phyloP scores from a whole-genome alignment of 2,113 vertebrate species.

The Periophthalmus modestus region DNA sequence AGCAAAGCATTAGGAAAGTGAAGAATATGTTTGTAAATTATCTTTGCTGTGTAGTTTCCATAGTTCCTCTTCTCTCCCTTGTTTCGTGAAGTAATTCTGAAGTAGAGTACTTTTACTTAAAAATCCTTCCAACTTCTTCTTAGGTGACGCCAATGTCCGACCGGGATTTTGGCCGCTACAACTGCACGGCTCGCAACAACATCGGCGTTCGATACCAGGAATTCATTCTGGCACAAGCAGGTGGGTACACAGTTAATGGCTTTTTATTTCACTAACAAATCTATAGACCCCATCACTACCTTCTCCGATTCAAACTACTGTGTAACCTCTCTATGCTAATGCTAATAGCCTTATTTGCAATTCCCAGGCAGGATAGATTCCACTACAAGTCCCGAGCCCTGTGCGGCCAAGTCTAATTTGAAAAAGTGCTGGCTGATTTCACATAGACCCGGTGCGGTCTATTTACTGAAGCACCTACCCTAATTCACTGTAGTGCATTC shows the following conservation, averaged over 20 bases:
- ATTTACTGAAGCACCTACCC: slow-evolving; percentile 66
- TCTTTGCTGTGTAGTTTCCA: background rate
- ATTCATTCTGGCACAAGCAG: slow-evolving; percentile 92
- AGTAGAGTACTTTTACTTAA: background rate
- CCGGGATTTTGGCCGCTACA: slow-evolving; percentile 93
- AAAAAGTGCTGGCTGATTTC: slow-evolving; percentile 70
- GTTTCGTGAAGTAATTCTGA: background rate
- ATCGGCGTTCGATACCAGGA: slow-evolving; percentile 93
- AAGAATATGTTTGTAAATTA: too few relatives aligned
- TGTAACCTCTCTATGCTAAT: slow-evolving; percentile 36
- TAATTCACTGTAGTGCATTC: slow-evolving; percentile 66
- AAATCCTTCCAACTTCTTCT: background rate
- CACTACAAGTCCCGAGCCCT: slow-evolving; percentile 27
- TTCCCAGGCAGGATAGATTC: slow-evolving; percentile 57
- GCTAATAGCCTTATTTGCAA: slow-evolving; percentile 57
- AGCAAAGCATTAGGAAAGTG: too few relatives aligned
- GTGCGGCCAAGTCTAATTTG: slow-evolving; percentile 61
- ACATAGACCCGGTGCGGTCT: slow-evolving; percentile 44
- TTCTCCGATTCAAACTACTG: slow-evolving; percentile 13
- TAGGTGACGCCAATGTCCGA: slow-evolving; percentile 96
- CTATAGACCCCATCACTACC: background rate
- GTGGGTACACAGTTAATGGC: slow-evolving; percentile 76
- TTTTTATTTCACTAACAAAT: background rate
- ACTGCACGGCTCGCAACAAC: slow-evolving; percentile 94
- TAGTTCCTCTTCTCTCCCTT: background rate